Percentiles rank a stretch among this genome's conserved stretches.
Evolutionary conservation across 2,888 invertebrate species (phyloP).

Genomic region (Diplolepis rosae): DNA sequence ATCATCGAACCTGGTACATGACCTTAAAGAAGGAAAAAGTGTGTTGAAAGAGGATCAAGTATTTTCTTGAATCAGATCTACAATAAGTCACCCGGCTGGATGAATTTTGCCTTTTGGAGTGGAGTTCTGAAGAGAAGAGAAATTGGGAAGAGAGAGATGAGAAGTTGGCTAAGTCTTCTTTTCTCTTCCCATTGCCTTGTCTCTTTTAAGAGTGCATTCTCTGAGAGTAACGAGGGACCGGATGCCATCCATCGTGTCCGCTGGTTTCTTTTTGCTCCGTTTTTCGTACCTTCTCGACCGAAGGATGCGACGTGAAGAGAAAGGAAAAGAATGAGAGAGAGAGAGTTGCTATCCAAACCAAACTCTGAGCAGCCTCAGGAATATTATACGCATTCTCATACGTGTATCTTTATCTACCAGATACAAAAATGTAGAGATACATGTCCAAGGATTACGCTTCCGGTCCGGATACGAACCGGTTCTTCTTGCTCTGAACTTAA

Average conservation of each 20-base stretch:
- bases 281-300: conserved; percentile 54
- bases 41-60: not conserved
- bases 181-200: conserved; percentile 37
- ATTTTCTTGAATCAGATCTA: conserved; percentile 57
- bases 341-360: conserved; percentile 10
- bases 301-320: conserved; percentile 42
- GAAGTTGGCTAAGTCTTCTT: conserved; percentile 34
- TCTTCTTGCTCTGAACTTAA: conserved; percentile 48
- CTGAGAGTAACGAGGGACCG: conserved; percentile 60
- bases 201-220: conserved; percentile 58
- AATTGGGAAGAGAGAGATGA: conserved; percentile 34
- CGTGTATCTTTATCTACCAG: not conserved
- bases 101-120: conserved; percentile 38
- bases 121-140: conserved; percentile 34
- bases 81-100: conserved; percentile 56
- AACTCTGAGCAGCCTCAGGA: not conserved
- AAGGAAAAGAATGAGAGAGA: conserved; percentile 37
- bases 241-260: conserved; percentile 71
- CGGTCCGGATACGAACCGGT: conserved; percentile 73
- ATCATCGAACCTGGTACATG: no score
- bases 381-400: not conserved
- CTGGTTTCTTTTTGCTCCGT: conserved; percentile 58
- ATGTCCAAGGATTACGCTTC: conserved; percentile 70
- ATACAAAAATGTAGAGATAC: conserved; percentile 25
- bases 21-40: no score